These are phyloP conservation scores for Salvelinus fontinalis DNA, from an alignment of 2,113 vertebrate species.

Conservation along the genomic window DNA sequence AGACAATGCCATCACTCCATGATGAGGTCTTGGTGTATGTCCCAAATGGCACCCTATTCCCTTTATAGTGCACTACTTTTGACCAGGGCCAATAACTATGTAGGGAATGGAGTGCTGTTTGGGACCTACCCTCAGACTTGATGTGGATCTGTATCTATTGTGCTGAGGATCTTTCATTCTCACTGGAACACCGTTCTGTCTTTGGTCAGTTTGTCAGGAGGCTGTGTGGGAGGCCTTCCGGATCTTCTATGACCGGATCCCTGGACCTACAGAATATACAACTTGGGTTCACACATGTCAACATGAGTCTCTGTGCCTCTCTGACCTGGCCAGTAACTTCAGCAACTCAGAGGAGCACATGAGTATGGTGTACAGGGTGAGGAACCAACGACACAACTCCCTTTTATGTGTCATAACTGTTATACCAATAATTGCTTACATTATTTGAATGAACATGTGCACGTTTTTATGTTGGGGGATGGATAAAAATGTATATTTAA, in stretches of 20 bases:
- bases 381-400: background rate
- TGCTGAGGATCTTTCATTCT: background rate
- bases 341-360: constrained; percentile 87
- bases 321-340: constrained; percentile 89
- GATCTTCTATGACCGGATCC: constrained; percentile 91
- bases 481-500: no score
- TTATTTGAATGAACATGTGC: background rate
- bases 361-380: constrained; percentile 81
- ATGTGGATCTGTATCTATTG: background rate
- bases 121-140: no score
- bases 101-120: no score
- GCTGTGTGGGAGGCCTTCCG: constrained; percentile 93
- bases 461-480: no score
- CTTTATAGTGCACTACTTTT: no score
- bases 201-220: constrained; percentile 90
- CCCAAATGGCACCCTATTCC: no score
- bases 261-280: constrained; percentile 85
- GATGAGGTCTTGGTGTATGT: constrained; percentile 2
- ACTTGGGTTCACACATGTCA: constrained; percentile 88
- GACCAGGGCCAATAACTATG: no score
- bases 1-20: background rate
- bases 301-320: constrained; percentile 83
- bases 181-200: background rate
- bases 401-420: background rate
- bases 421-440: background rate